Evolutionary conservation across 53 echinoderm and acorn worm genomes (phyloP).

Genomic region (Glandiceps talaboti): DNA sequence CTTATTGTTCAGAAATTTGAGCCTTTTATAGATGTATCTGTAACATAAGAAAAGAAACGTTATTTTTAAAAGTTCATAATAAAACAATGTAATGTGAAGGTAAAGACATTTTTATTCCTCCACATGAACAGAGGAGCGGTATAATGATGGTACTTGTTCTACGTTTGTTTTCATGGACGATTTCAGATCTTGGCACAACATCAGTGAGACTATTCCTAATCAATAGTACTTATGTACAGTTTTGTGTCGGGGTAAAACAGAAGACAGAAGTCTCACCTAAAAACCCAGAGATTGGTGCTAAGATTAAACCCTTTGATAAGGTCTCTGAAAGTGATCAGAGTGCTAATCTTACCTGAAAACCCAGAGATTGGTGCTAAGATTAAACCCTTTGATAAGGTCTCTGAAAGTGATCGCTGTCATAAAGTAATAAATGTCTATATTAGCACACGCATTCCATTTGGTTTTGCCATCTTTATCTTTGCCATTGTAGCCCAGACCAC

Average conservation of each 20-base stretch:
- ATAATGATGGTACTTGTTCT: too few relatives aligned
- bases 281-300: conserved; percentile 74
- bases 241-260: background rate
- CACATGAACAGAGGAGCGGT: too few relatives aligned
- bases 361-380: conserved; percentile 75
- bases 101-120: too few relatives aligned
- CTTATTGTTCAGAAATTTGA: conserved; percentile 61
- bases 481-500: conserved; percentile 65
- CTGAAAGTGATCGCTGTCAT: conserved; percentile 24
- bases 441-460: conserved; percentile 45
- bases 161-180: background rate
- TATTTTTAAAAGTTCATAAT: too few relatives aligned
- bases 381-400: conserved; percentile 42
- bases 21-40: conserved; percentile 86
- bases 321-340: background rate
- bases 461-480: conserved; percentile 52
- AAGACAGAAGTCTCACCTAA: conserved; percentile 30
- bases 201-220: background rate
- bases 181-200: conserved; percentile 10
- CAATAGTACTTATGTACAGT: background rate
- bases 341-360: conserved; percentile 42
- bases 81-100: too few relatives aligned
- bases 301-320: conserved; percentile 51
- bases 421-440: conserved; percentile 20
- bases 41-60: background rate